A percentile compares a stretch with the other conserved stretches of the same genome.
Conservation (phyloP, 2,888 invertebrate genomes). For the Hydrotaea diabolus region DNA sequence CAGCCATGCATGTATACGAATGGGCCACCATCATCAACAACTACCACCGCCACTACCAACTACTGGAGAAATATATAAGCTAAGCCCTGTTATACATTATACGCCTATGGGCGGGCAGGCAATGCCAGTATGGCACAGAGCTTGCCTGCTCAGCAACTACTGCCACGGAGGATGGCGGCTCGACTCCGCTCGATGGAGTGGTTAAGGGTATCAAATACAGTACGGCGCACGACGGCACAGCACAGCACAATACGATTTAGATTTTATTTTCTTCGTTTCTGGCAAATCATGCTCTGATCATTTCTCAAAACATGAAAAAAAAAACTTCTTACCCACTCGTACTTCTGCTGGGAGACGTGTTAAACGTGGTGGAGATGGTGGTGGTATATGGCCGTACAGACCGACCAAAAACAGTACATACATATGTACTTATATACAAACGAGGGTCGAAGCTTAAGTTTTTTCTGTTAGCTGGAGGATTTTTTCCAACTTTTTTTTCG, state of each 20-base stretch:
- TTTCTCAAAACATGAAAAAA: conserved; percentile 77
- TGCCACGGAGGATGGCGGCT: not conserved
- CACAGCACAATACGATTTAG: conserved; percentile 55
- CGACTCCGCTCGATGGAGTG: not conserved
- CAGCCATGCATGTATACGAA: no score
- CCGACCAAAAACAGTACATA: not conserved
- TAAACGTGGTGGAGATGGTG: conserved; percentile 19
- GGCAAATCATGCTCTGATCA: conserved; percentile 73
- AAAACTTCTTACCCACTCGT: conserved; percentile 70
- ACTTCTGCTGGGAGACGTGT: conserved; percentile 71
- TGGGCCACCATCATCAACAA: not conserved
- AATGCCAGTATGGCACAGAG: conserved; percentile 28
- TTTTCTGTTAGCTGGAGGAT: no score
- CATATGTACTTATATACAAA: not conserved
- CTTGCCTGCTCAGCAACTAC: not conserved
- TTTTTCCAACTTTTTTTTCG: no score
- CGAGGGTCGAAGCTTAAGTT: not conserved
- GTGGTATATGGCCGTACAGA: conserved; percentile 2
- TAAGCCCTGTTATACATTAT: conserved; percentile 2
- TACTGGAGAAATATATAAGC: not conserved
- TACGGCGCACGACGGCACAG: not conserved
- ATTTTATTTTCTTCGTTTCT: conserved; percentile 59
- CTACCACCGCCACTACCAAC: not conserved
- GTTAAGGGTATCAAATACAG: conserved; percentile 42
- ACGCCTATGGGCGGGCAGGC: conserved; percentile 58